Evolutionary conservation across 2,797 vertebrate species (phyloP).

Genomic region (Tragopan temminckii): DNA sequence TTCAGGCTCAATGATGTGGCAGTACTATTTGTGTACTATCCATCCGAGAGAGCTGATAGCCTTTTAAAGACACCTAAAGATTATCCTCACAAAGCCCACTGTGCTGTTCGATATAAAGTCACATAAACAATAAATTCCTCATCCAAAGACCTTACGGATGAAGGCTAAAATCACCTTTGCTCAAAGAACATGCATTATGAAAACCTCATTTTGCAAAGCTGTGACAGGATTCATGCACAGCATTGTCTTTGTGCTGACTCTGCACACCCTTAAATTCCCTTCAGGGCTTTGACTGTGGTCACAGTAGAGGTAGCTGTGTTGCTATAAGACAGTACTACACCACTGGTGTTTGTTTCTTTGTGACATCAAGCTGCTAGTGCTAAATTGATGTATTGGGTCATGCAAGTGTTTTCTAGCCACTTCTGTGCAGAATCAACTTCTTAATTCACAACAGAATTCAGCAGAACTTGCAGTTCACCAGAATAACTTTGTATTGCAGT

Average conservation of each 20-base stretch:
- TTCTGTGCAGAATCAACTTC: not conserved
- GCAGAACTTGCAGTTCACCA: not conserved
- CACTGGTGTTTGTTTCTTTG: not conserved
- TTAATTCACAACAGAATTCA: not conserved
- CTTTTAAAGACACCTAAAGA: not conserved
- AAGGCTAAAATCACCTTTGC: not conserved
- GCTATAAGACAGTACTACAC: not conserved
- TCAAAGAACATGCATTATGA: not conserved
- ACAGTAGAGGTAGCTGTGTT: not conserved
- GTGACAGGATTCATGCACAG: accelerated
- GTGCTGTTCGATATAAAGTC: not conserved
- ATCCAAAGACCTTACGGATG: not conserved
- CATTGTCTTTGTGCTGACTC: not conserved
- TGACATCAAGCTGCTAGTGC: not conserved
- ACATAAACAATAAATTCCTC: not conserved
- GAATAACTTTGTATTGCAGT: not conserved
- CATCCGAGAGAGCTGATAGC: not conserved
- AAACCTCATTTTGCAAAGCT: not conserved
- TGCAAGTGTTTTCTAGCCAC: not conserved
- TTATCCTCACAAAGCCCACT: not conserved
- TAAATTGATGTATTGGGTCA: not conserved
- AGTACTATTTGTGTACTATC: not conserved
- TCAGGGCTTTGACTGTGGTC: not conserved
- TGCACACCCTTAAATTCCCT: not conserved
- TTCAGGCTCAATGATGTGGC: accelerated